Evolutionary conservation across 2,888 invertebrate species (phyloP), one percentile per base, ranked within the genome.

Genomic region (Siphonodentalium dalli): DNA sequence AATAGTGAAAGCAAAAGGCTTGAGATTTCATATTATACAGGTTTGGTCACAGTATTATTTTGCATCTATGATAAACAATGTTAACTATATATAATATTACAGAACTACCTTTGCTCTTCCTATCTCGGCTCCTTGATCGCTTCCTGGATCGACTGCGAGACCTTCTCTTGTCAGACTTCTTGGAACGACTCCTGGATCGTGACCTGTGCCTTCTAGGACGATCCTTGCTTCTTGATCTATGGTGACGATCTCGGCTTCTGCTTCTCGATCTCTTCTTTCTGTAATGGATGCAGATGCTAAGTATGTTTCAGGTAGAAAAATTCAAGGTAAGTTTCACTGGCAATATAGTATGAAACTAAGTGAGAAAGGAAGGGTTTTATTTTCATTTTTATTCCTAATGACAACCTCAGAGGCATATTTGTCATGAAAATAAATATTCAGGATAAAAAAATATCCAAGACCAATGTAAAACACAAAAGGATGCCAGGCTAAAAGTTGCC

Each of bases 261-360:
- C 70, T 72, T 27, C 70, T 39, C 7, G 68, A 67, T 43, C 68
- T 55, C 40, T 61, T 61, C 33, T 65, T 66, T 52, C 69, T 70
- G 35, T 7, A 31, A 46, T 21, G 11, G 21, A 18, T 18, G 20
- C 11, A 27, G 34, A 34, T 13, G n/a, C 23, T 24, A 33, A 13
- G 8, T 9, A 34, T 3, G 21, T 29, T 27, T n/a, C 9, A 3
- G 7, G 6, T 13, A 31, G 11, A 34, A 18, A 37, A 11, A 11
- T 20, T 5, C 1, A 38, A 39, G 7, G 20, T 23, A 20, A 15
- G 15, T 11, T 23, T 8, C 23, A 35, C 4, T 4, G 9, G 29
- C 21, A 33, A 7, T 33, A 40, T 24, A 13, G 24, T 20, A 33
- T 5, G 21, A 8, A 5, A 23, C 13, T 29, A 29, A 7, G 8